Percentiles rank a stretch among this genome's conserved stretches.
phyloP scores from a whole-genome alignment of 2,888 invertebrate genomes.

The Stenchaetothrips biformis region DNA sequence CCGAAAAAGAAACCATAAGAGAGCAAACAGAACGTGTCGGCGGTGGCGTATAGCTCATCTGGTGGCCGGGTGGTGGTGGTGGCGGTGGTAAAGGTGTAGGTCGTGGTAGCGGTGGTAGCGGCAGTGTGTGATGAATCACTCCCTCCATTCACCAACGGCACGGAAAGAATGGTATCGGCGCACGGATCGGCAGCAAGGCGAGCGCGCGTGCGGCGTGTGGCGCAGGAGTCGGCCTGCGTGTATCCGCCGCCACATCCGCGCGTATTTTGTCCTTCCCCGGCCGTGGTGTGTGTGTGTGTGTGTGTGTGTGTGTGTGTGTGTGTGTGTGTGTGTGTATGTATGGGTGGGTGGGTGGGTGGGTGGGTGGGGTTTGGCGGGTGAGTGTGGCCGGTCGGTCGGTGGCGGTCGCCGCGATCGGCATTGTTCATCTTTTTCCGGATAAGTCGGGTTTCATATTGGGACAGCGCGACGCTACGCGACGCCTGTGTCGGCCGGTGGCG shows the following conservation, averaged over 20 bases:
- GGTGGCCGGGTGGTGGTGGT: neutral
- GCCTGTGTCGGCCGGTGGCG: neutral
- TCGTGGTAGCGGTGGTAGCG: neutral
- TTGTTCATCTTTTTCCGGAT: slow-evolving; percentile 1
- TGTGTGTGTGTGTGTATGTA: too few relatives aligned
- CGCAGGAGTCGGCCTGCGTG: too few relatives aligned
- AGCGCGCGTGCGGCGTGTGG: too few relatives aligned
- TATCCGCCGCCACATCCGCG: neutral
- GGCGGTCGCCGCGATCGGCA: neutral
- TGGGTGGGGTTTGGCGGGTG: too few relatives aligned
- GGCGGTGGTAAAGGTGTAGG: neutral
- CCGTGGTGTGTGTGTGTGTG: too few relatives aligned
- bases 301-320: too few relatives aligned
- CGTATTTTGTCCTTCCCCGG: neutral
- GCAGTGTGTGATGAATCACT: neutral
- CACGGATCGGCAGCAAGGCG: too few relatives aligned
- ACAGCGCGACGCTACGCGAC: neutral
- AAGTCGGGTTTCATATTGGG: neutral
- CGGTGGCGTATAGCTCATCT: neutral
- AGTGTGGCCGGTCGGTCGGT: neutral
- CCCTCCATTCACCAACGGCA: neutral
- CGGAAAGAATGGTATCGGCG: too few relatives aligned
- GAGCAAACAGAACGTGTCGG: neutral
- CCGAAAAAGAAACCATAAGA: too few relatives aligned
- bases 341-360: neutral